These are phyloP conservation scores for Acipenser ruthenus DNA, from an alignment of 2,797 vertebrate genomes.

Conservation along the genomic window DNA sequence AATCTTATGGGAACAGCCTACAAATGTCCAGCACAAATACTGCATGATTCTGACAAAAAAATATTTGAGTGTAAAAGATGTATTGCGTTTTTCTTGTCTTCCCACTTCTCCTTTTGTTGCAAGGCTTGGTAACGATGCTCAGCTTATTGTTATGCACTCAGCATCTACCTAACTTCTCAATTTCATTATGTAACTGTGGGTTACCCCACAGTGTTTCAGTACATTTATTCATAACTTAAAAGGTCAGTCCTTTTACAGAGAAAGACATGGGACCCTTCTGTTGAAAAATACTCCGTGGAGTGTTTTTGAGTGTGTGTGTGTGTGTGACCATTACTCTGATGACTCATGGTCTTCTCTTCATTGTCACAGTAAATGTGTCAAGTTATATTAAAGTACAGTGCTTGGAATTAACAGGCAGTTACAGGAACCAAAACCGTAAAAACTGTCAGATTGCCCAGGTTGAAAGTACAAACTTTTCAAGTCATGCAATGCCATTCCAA, in stretches of 20 bases:
- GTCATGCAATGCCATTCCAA: no score
- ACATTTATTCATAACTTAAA: constrained; percentile 1
- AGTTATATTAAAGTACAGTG: constrained; percentile 1
- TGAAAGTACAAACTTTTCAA: background rate
- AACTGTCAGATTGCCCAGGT: background rate
- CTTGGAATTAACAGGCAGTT: constrained; percentile 5
- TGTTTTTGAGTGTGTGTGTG: background rate
- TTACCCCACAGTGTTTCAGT: background rate
- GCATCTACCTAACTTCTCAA: constrained; percentile 3
- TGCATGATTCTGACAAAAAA: no score
- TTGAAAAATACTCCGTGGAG: background rate
- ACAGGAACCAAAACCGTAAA: constrained; percentile 1
- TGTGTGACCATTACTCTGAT: no score
- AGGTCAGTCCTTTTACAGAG: background rate
- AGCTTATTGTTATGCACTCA: background rate
- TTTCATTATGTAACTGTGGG: constrained; percentile 1
- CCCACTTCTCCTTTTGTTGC: constrained; percentile 11
- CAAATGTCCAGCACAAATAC: no score
- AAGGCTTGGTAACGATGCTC: background rate
- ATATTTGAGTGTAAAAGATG: no score
- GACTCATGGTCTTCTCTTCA: no score
- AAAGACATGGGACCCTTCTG: no score
- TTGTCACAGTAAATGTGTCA: background rate
- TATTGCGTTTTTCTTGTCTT: background rate
- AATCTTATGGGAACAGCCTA: no score